Evolutionary conservation across 1,140 invertebrate genomes (phyloP).

Genomic region (Trichonephila clavata): DNA sequence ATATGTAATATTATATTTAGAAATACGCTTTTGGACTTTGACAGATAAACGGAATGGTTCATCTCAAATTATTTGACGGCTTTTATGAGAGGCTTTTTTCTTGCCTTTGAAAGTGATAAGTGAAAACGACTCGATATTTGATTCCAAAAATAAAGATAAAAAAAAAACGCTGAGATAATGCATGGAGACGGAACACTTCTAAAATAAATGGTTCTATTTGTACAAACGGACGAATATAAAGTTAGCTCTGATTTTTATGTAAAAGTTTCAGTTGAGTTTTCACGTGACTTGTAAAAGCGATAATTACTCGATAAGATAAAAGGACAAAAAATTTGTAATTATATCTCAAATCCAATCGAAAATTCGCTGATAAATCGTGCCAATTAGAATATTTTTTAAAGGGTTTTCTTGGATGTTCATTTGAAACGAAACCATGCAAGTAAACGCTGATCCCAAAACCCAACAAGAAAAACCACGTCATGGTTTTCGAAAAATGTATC

Average conservation of each 20-base stretch:
- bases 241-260: not conserved
- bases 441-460: not conserved
- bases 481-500: constrained; percentile 72
- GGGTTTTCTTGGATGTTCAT: too few species aligned
- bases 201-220: not conserved
- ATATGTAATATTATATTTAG: not conserved
- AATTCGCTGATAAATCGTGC: too few species aligned
- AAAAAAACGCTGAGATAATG: not conserved
- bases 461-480: not conserved
- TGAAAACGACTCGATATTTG: not conserved
- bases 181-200: not conserved
- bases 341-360: not conserved
- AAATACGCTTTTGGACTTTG: not conserved
- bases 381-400: too few species aligned
- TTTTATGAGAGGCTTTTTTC: not conserved
- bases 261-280: not conserved
- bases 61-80: not conserved
- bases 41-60: not conserved
- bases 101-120: not conserved
- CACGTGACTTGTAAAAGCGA: not conserved
- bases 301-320: constrained; percentile 1
- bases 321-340: not conserved
- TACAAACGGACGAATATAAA: not conserved
- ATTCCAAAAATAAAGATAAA: constrained; percentile 1
- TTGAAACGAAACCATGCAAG: not conserved